phyloP scores from a whole-genome alignment of 2,113 vertebrate species.

The Nannobrachium achirus region DNA sequence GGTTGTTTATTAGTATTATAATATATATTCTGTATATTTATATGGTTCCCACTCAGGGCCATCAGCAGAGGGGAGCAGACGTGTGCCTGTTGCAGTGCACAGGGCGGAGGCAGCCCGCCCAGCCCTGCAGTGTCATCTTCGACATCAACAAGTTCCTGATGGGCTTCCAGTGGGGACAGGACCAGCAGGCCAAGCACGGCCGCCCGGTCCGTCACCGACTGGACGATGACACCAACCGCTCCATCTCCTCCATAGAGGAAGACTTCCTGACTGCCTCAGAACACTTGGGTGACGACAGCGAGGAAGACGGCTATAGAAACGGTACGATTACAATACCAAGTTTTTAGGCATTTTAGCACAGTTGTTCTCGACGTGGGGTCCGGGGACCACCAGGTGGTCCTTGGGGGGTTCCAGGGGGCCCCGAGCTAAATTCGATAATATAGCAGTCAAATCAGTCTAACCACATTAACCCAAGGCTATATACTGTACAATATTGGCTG shows the following conservation, averaged over 20 bases:
- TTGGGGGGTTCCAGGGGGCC: too few species aligned
- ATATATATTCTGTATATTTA: too few species aligned
- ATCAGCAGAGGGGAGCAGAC: slow-evolving; percentile 81
- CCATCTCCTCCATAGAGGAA: slow-evolving; percentile 94
- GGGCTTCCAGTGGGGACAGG: slow-evolving; percentile 90
- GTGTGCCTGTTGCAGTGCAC: slow-evolving; percentile 91
- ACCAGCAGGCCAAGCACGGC: slow-evolving; percentile 82
- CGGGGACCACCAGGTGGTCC: too few species aligned
- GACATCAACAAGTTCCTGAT: slow-evolving; percentile 97
- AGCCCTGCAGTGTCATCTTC: slow-evolving; percentile 86
- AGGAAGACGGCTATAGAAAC: slow-evolving; percentile 84
- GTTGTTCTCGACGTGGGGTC: too few species aligned
- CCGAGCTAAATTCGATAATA: too few species aligned
- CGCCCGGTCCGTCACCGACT: slow-evolving; percentile 71
- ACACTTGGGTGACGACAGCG: slow-evolving; percentile 92
- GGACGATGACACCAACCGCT: slow-evolving; percentile 95
- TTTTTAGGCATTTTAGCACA: too few species aligned
- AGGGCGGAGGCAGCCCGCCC: slow-evolving; percentile 75
- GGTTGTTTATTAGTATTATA: too few species aligned
- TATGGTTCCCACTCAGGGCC: slow-evolving; percentile 77
- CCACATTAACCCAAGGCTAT: too few species aligned
- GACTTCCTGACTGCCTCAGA: slow-evolving; percentile 96
- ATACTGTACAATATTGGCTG: too few species aligned
- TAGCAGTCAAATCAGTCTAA: too few species aligned
- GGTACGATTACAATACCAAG: too few species aligned